phyloP scores from a whole-genome alignment of 2,888 invertebrate genomes.

The Diaphora mendica region DNA sequence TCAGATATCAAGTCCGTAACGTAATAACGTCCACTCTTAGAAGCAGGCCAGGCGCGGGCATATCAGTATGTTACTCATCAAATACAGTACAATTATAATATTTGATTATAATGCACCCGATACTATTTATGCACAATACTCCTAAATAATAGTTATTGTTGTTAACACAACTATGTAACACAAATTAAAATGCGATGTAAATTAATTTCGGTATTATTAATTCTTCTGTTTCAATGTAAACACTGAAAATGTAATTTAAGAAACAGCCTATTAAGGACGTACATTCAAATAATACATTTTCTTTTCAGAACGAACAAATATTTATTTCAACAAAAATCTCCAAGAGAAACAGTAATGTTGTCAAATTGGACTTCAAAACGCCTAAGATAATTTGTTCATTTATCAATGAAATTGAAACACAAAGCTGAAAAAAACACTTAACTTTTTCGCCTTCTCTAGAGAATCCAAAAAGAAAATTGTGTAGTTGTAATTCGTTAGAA shows the following conservation, averaged over 20 bases:
- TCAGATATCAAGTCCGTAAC: too few species aligned
- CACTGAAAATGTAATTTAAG: background rate
- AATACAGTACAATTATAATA: too few species aligned
- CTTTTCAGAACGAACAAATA: slow-evolving; percentile 7
- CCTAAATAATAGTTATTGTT: too few species aligned
- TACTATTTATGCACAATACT: too few species aligned
- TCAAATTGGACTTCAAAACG: slow-evolving; percentile 15
- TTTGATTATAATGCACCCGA: too few species aligned
- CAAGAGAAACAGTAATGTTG: slow-evolving; percentile 6
- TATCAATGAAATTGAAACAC: slow-evolving; percentile 28
- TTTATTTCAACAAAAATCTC: slow-evolving; percentile 4
- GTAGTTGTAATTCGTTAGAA: slow-evolving; percentile 52
- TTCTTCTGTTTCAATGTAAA: too few species aligned
- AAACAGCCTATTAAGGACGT: slow-evolving; percentile 6
- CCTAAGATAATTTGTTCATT: slow-evolving; percentile 15
- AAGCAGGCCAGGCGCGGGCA: too few species aligned
- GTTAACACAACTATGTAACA: too few species aligned
- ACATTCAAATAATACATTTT: slow-evolving; percentile 2
- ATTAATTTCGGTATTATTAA: too few species aligned
- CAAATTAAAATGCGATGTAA: too few species aligned
- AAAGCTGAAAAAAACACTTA: slow-evolving; percentile 29
- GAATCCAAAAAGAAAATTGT: slow-evolving; percentile 49
- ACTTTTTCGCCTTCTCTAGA: slow-evolving; percentile 33
- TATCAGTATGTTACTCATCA: too few species aligned
- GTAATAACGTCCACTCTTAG: background rate